Conservation (phyloP, 64 coral and sea anemone species). For the Orbicella faveolata region DNA sequence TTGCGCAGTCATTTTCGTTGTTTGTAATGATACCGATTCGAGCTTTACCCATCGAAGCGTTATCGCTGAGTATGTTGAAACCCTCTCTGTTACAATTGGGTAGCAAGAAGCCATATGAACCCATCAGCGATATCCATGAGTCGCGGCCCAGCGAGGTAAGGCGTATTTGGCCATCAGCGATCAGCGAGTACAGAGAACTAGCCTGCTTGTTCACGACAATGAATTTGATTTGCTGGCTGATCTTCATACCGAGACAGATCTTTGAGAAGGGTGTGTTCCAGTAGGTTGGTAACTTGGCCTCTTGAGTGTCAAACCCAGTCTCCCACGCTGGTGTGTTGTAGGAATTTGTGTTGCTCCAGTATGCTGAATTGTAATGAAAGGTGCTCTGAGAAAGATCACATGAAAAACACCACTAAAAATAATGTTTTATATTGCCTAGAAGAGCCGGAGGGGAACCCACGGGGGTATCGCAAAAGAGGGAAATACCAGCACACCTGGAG, state of each 20-base stretch:
- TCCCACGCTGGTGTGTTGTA: neutral
- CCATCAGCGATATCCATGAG: neutral
- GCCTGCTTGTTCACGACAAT: neutral
- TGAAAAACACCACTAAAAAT: neutral
- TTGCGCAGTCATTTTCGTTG: neutral
- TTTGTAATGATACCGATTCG: neutral
- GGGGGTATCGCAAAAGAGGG: too few relatives aligned
- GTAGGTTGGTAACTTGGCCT: neutral
- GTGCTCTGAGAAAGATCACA: neutral
- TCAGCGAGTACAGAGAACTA: neutral
- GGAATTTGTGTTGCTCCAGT: neutral
- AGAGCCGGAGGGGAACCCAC: too few relatives aligned
- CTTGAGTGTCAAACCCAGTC: neutral
- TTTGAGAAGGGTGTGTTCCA: neutral
- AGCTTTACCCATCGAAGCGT: neutral
- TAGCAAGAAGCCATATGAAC: neutral
- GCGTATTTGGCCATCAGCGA: neutral
- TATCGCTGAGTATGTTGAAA: neutral
- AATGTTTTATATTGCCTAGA: neutral
- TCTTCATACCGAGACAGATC: conserved; percentile 1
- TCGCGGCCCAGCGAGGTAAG: neutral
- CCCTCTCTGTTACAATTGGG: neutral
- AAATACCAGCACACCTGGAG: too few relatives aligned
- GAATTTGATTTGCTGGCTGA: neutral
- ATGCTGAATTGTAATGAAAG: neutral